Base-by-base conservation (phyloP, 2,888 invertebrate species). In the Lordiphosa andalusiaca region DNA sequence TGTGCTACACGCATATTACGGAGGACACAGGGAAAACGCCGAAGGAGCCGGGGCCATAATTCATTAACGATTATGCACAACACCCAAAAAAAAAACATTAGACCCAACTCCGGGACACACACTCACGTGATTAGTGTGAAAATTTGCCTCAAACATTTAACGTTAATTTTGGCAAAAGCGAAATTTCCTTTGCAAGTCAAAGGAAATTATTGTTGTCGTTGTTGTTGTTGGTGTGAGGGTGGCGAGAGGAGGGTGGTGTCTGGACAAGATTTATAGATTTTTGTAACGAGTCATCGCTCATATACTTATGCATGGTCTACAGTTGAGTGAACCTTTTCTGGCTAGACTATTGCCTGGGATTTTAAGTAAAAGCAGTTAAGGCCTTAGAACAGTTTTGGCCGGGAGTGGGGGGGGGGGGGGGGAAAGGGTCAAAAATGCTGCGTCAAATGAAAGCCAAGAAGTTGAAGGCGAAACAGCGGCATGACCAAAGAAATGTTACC, bases 51-150 rank as follows among this genome's bases (percentile, higher is more conserved):
- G 38, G 23, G 56, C 71, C 67, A 76, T 82, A 82, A 82, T 81
- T 81, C 80, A 81, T 76, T 81, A 81, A 76, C 78, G 80, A 82
- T 82, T 80, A 81, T 78, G 73, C 80, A 76, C 76, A 70, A 70
- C 74, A 72, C 73, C 68, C 69, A n/a, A n/a, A n/a, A n/a, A n/a
- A 67, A 61, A 55, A 67, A 65, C 69, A 58, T 60, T 63, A 67
- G 54, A 67, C 35, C 37, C 19, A 47, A 13, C 49, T 40, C 23
- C 44, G 30, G 41, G 44, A n/a, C n/a, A 52, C 21, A 41, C 48
- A 54, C 49, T 46, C 54, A 33, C 36, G 37, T 33, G 72, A 67
- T 69, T 67, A 64, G 71, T 71, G 73, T 67, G 66, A 60, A 69
- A 71, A 77, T 77, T 74, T 67, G 62, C 67, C 71, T 57, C 40